These are phyloP conservation scores for Columba livia DNA, from an alignment of 2,113 vertebrate species.

Conservation along the genomic window DNA sequence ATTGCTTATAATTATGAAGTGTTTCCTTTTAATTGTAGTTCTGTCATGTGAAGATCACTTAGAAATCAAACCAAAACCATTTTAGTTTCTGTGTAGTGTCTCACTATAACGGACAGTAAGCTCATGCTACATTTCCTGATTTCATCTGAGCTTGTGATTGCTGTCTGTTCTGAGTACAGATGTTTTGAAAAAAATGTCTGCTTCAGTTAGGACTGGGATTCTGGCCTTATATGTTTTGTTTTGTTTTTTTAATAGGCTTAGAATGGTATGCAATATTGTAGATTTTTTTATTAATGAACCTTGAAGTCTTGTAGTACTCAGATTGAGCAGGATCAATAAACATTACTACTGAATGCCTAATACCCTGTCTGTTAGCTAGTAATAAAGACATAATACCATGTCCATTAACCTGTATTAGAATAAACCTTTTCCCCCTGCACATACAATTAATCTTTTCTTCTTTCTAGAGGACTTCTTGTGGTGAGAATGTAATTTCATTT, in stretches of 20 bases:
- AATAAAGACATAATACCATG: background rate
- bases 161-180: background rate
- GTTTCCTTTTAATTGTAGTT: background rate
- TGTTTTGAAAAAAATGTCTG: background rate
- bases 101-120: background rate
- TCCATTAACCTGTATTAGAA: background rate
- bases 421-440: background rate
- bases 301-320: background rate
- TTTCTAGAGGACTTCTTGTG: background rate
- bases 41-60: background rate
- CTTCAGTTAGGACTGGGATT: background rate
- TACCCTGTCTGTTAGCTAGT: background rate
- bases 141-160: background rate
- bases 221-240: background rate
- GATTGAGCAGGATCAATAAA: background rate
- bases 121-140: background rate
- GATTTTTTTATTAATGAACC: background rate
- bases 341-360: background rate
- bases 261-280: background rate
- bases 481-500: background rate
- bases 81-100: background rate
- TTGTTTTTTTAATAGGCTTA: background rate
- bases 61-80: background rate
- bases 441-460: background rate
- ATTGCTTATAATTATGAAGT: background rate